These are phyloP conservation scores for Drosophila meridionalis DNA, from an alignment of 2,888 invertebrate genomes.

Conservation along the genomic window DNA sequence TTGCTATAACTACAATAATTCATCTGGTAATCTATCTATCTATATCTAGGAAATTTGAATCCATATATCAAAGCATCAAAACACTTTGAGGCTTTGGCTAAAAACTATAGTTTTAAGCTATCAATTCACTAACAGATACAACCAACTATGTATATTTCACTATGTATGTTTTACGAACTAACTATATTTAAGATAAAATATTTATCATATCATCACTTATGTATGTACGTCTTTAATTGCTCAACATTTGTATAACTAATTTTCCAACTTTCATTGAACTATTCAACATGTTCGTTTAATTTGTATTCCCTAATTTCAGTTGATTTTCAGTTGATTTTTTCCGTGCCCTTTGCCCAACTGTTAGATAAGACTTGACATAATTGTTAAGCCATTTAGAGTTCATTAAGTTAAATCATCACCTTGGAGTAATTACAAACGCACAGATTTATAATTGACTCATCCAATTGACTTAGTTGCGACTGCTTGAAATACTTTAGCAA, in stretches of 20 bases:
- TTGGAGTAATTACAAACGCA: constrained; percentile 16
- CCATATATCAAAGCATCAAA: no score
- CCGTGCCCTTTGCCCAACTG: not conserved
- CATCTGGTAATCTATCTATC: no score
- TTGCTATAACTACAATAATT: no score
- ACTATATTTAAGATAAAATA: not conserved
- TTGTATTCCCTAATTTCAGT: not conserved
- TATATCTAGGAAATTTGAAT: no score
- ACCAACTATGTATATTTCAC: no score
- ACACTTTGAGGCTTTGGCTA: no score
- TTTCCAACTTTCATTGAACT: not conserved
- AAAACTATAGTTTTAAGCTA: no score
- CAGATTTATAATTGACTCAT: not conserved
- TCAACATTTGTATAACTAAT: not conserved
- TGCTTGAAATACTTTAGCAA: constrained; percentile 36
- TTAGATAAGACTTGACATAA: constrained; percentile 7
- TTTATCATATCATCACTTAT: not conserved
- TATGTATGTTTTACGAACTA: no score
- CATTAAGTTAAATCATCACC: constrained; percentile 28
- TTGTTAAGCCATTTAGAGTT: constrained; percentile 18
- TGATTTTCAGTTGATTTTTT: constrained; percentile 1
- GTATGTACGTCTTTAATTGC: not conserved
- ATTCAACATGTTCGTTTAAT: not conserved
- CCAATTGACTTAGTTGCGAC: constrained; percentile 17
- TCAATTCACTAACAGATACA: no score